Base-by-base conservation (phyloP, 2,888 invertebrate species). In the Melinopterus prodromus region DNA sequence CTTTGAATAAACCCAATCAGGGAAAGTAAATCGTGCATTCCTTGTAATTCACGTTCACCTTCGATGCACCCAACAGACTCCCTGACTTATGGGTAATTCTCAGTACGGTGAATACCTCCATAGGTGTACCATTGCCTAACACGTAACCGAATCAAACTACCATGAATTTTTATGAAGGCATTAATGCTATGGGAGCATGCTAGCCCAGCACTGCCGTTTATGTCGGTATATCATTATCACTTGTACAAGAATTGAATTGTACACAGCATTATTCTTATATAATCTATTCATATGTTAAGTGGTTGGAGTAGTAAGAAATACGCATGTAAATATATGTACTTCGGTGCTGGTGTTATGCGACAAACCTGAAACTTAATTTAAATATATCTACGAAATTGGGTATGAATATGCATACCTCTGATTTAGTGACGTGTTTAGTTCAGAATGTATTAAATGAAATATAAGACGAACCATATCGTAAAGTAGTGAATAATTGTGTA, bases 201-300 rank as follows among this genome's bases (percentile, higher is more conserved):
- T 79, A 81, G 81, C 78, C 78, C 80, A 53, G 82, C 81, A 78
- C 80, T 82, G 79, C 80, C 83, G 80, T 82, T 82, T 83, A 84
- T 84, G 84, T 84, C 82, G 81, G 82, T 82, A 84, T 84, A 83
- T 82, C 82, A 83, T 84, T 83, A 84, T 84, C 82, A 82, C 81
- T 78, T 82, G 84, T 84, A 81, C 84, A 82, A 82, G 83, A 84
- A 84, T 84, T 84, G 84, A 84, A 84, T 83, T 83, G 82, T 83
- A 84, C 82, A 84, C 82, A 80, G 81, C 53, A 80, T 26, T 80
- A 82, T 79, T 77, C 83, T 82, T 83, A 83, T 83, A 82, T 82
- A 82, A 80, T 79, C 83, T 82, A 84, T 84, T 84, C 84, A 84
- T 84, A 84, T 84, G 84, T 79, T 82, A 84, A 84, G 53, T 53